A percentile compares a stretch with the other conserved stretches of the same genome.
Evolutionary conservation across 2,797 vertebrate genomes (phyloP).

Genomic region (Sternarchorhynchus goeldii): DNA sequence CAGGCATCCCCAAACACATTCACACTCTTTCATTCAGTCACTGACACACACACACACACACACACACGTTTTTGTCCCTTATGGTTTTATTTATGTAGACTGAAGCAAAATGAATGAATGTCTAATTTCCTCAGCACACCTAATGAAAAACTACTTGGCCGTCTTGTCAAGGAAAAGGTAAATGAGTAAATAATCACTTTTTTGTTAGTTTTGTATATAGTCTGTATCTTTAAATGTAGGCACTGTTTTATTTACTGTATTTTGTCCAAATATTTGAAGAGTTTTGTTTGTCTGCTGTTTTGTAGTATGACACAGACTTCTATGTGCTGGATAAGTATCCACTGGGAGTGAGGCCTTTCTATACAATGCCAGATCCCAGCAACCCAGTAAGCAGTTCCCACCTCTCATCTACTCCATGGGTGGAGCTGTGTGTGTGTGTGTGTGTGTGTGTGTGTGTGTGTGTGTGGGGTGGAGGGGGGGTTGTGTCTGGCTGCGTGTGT

Average conservation of each 20-base stretch:
- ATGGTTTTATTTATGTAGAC: not conserved
- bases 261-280: not conserved
- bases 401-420: too few species aligned
- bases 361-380: conserved; percentile 96
- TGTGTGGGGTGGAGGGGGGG: too few species aligned
- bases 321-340: conserved; percentile 99
- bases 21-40: not conserved
- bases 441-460: too few species aligned
- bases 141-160: conserved; percentile 96
- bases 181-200: not conserved
- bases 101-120: not conserved
- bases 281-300: conserved; percentile 37
- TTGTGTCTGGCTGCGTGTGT: too few species aligned
- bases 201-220: too few species aligned
- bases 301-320: conserved; percentile 97
- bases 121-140: conserved; percentile 83
- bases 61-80: too few species aligned
- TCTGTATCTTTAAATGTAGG: too few species aligned
- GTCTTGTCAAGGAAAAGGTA: conserved; percentile 98
- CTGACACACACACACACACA: not conserved
- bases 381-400: conserved; percentile 79
- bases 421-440: too few species aligned
- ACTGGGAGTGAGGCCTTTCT: conserved; percentile 96
- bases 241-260: not conserved
- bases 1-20: too few species aligned